Percentiles rank a stretch among this genome's conserved stretches.
phyloP scores from a whole-genome alignment of 2,797 vertebrate species.

The Enteromius thamalakanensis region DNA sequence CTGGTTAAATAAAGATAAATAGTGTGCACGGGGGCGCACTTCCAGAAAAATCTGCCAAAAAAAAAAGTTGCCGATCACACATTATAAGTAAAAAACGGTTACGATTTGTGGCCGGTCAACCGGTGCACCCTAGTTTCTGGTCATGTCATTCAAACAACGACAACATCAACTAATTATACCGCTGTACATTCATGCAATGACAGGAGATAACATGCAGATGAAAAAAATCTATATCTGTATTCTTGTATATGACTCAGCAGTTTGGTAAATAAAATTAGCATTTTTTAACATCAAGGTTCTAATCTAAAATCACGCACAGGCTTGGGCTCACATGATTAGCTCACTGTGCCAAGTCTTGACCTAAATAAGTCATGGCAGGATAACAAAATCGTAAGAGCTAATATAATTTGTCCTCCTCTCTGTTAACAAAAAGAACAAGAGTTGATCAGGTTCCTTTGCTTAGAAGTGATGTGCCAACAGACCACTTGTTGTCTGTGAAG shows the following conservation, averaged over 20 bases:
- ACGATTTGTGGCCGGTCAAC: too few relatives aligned
- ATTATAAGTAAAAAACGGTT: too few relatives aligned
- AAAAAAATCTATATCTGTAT: neutral
- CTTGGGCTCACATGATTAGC: neutral
- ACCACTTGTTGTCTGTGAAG: slow-evolving; percentile 26
- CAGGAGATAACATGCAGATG: neutral
- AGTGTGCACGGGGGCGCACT: too few relatives aligned
- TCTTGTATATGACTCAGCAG: neutral
- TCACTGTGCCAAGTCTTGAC: slow-evolving; percentile 2
- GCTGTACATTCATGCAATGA: neutral
- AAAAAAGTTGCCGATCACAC: too few relatives aligned
- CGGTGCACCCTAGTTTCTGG: neutral
- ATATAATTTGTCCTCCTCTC: slow-evolving; percentile 29
- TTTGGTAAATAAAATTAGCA: neutral
- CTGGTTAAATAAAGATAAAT: too few relatives aligned
- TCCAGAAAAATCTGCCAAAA: too few relatives aligned
- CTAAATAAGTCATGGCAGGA: slow-evolving; percentile 19
- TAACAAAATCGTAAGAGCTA: slow-evolving; percentile 11
- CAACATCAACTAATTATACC: neutral
- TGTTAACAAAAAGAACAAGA: slow-evolving; percentile 38
- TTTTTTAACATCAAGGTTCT: neutral
- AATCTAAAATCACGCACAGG: neutral
- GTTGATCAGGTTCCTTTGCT: slow-evolving; percentile 33
- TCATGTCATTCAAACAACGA: neutral
- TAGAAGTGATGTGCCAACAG: slow-evolving; percentile 24